A percentile compares a stretch with the other conserved stretches of the same genome.
These are phyloP conservation scores for Plectrocnemia conspersa DNA, from an alignment of 1,140 invertebrate species.

Conservation along the genomic window DNA sequence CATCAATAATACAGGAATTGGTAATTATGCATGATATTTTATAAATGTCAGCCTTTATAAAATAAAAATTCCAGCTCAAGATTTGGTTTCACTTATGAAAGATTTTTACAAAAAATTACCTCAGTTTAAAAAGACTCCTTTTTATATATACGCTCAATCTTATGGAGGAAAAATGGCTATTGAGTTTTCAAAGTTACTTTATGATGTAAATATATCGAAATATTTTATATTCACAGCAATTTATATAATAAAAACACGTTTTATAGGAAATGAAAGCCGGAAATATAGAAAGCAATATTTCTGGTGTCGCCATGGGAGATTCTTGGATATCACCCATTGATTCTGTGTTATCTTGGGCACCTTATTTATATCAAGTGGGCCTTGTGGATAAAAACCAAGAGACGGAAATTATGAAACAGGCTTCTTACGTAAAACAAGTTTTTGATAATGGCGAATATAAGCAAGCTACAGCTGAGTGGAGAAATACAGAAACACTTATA, in stretches of 20 bases:
- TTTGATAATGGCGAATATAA: conserved; percentile 54
- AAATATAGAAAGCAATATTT: conserved; percentile 65
- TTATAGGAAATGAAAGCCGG: conserved; percentile 59
- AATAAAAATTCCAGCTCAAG: conserved; percentile 51
- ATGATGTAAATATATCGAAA: conserved; percentile 50
- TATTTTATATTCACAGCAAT: conserved; percentile 2
- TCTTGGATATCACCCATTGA: conserved; percentile 84
- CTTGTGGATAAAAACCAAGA: conserved; percentile 59
- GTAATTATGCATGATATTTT: conserved; percentile 35
- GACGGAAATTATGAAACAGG: conserved; percentile 49
- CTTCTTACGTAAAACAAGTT: conserved; percentile 49
- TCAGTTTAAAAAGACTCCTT: conserved; percentile 63
- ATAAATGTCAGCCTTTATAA: neutral
- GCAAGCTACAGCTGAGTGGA: conserved; percentile 62
- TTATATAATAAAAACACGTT: neutral
- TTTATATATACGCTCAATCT: conserved; percentile 81
- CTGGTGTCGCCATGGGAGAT: conserved; percentile 76
- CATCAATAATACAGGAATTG: conserved; percentile 66
- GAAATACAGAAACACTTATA: conserved; percentile 57
- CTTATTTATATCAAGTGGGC: conserved; percentile 61
- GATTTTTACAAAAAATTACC: conserved; percentile 59
- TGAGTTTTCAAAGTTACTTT: conserved; percentile 63
- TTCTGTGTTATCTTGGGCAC: conserved; percentile 73
- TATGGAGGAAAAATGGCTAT: conserved; percentile 89
- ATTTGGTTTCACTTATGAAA: conserved; percentile 68